These are phyloP conservation scores for Micropoecilia bifurca DNA, from an alignment of 2,797 vertebrate genomes.

Conservation along the genomic window DNA sequence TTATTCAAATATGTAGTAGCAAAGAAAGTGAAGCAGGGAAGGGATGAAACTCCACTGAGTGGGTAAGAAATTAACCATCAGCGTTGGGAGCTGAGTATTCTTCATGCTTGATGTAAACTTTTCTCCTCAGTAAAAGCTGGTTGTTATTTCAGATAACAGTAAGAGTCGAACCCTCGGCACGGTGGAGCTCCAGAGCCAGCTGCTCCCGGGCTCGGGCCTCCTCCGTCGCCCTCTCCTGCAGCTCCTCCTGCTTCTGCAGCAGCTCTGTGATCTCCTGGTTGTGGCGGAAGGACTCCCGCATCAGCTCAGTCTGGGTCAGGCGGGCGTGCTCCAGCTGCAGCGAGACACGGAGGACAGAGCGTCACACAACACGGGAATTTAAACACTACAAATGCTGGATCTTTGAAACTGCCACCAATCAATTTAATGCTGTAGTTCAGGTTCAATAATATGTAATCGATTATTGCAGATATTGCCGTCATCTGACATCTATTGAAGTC, in stretches of 20 bases:
- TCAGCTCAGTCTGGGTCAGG: conserved; percentile 92
- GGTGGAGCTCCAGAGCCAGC: conserved; percentile 92
- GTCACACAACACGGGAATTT: not conserved
- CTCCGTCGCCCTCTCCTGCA: conserved; percentile 89
- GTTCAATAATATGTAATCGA: not conserved
- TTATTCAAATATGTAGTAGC: not conserved
- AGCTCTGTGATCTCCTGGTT: conserved; percentile 89
- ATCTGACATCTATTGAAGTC: not conserved
- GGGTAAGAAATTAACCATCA: not conserved
- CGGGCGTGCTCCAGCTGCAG: conserved; percentile 93
- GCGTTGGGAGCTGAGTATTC: not conserved
- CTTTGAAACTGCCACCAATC: not conserved
- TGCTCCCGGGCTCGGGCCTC: conserved; percentile 89
- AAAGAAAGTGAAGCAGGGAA: not conserved
- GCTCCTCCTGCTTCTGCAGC: conserved; percentile 90
- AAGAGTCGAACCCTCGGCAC: conserved; percentile 87
- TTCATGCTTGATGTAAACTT: not conserved
- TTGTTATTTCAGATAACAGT: not conserved
- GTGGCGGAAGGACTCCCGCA: conserved; percentile 92
- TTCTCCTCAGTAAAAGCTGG: not conserved
- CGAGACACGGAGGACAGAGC: conserved; percentile 8
- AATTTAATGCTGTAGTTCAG: not conserved
- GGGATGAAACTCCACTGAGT: not conserved
- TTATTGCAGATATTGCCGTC: not conserved
- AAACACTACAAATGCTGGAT: not conserved